Base-by-base conservation (phyloP, 2,113 vertebrate genomes). In the Bubalus kerabau region DNA sequence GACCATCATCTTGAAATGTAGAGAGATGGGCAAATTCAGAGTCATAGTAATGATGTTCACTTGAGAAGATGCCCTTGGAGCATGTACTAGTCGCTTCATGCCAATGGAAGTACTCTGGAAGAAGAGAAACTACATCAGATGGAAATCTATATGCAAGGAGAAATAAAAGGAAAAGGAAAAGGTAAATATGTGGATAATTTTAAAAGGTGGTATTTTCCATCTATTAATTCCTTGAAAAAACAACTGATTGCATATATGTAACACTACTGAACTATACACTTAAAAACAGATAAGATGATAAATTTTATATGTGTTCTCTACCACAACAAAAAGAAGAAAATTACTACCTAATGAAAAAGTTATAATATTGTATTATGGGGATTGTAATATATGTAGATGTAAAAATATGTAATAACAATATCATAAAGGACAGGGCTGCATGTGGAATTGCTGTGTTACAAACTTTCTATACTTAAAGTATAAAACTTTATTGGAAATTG, bases 101-200 rank as follows among this genome's bases (percentile, higher is more conserved):
- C 15, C 43, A 91, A 40, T 14, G 59, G 43, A 81, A 81, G 19
- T 80, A 64, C 26, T 64, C 74, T 94, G 24, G 56, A 59, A 62
- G 13, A 87, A 87, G 19, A 87, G 9, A 87, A 87, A 94, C 24
- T 28, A 93, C 32, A 87, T 62, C 6, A 64, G 46, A 94, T 87
- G 19, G 46, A 80, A 94, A 78, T 80, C 54, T 40, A 67, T 43
- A 78, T 46, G 80, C 6, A 80, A 80, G 36, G 30, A 89, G 21
- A 82, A 90, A 83, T 50, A 83, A 50, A 90, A 64, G 40, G 6
- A 67, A 56, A 23, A 48, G 28, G 16, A 46, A 46, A 46, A 46
- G 43, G 43, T 81, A 67, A 82, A 67, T 67, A 94, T 28, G 56
- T 60, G 8, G 43, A 67, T 94, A 81, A 87, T 67, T 81, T 88